Evolutionary conservation across 2,797 vertebrate genomes (phyloP).

Genomic region (Channallabes apus): DNA sequence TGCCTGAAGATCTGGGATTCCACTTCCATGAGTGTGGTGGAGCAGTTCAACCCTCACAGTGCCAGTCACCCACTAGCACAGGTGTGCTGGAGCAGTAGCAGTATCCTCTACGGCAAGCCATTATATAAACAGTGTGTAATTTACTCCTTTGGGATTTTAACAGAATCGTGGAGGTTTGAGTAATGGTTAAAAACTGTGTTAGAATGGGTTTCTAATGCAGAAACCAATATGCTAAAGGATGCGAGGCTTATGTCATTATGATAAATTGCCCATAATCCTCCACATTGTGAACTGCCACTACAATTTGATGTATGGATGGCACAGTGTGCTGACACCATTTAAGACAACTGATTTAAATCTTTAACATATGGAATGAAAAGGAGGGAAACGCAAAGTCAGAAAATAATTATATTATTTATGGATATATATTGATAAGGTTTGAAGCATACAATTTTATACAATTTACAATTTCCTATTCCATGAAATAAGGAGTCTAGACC

Average conservation of each 20-base stretch:
- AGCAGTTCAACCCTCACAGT: constrained; percentile 91
- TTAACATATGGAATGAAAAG: neutral
- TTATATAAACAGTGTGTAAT: neutral
- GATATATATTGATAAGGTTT: neutral
- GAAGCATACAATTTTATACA: too few relatives aligned
- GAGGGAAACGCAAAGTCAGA: neutral
- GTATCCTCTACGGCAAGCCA: constrained; percentile 81
- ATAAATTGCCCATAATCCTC: neutral
- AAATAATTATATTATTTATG: neutral
- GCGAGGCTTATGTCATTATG: neutral
- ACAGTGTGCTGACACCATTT: neutral
- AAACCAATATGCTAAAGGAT: neutral
- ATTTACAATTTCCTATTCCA: too few relatives aligned
- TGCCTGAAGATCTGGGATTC: constrained; percentile 95
- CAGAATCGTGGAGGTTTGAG: neutral
- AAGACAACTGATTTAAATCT: neutral
- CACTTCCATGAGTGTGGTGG: constrained; percentile 82
- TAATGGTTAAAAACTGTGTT: neutral
- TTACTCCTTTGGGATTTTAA: neutral
- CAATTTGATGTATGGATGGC: neutral
- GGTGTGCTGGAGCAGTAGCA: constrained; percentile 92
- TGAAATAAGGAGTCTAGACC: too few relatives aligned
- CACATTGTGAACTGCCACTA: neutral
- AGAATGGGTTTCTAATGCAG: neutral
- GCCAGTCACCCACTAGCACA: constrained; percentile 80